These are phyloP conservation scores for Drosophila aff. DNA, from an alignment of 1,140 invertebrate species.

Conservation along the genomic window DNA sequence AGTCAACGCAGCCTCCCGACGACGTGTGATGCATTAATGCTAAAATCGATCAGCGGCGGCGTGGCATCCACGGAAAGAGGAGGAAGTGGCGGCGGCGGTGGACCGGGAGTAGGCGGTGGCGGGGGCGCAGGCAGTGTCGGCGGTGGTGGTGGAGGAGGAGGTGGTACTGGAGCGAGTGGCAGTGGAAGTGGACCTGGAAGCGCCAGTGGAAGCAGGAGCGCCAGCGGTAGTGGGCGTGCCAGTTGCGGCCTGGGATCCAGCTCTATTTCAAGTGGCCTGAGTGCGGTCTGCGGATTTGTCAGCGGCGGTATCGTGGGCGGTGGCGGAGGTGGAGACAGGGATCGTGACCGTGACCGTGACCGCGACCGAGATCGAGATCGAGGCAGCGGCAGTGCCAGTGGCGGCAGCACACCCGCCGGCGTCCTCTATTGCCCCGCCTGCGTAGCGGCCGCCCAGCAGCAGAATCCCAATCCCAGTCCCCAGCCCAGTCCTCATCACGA, in stretches of 20 bases:
- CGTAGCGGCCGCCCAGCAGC: slow-evolving; percentile 48
- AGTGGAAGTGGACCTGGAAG: slow-evolving; percentile 10
- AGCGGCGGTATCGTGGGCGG: slow-evolving; percentile 20
- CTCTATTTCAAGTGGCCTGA: slow-evolving; percentile 67
- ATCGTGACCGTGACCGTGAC: slow-evolving; percentile 8
- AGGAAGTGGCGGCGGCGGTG: slow-evolving; percentile 30
- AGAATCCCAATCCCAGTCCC: slow-evolving; percentile 30
- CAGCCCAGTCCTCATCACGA: slow-evolving; percentile 23
- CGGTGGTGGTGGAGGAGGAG: slow-evolving; percentile 16
- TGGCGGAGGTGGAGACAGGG: slow-evolving; percentile 26
- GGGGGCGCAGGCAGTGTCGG: slow-evolving; percentile 9
- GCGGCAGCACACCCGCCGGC: slow-evolving; percentile 60
- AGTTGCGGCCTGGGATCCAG: slow-evolving; percentile 61
- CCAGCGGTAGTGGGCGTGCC: slow-evolving; percentile 35
- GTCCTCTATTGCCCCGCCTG: slow-evolving; percentile 70
- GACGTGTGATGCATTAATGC: slow-evolving; percentile 84
- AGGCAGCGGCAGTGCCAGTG: slow-evolving; percentile 42
- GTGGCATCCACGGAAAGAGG: slow-evolving; percentile 56
- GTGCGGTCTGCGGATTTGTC: slow-evolving; percentile 57
- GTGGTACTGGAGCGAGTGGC: slow-evolving; percentile 11
- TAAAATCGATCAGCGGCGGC: slow-evolving; percentile 79
- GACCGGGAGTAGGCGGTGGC: slow-evolving; percentile 14
- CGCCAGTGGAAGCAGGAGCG: slow-evolving; percentile 6
- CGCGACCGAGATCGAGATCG: slow-evolving; percentile 17
- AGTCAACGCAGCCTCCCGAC: slow-evolving; percentile 13